Evolutionary conservation across 2,113 vertebrate genomes (phyloP), one percentile per base, ranked within the genome.

Genomic region (Condylura cristata): DNA sequence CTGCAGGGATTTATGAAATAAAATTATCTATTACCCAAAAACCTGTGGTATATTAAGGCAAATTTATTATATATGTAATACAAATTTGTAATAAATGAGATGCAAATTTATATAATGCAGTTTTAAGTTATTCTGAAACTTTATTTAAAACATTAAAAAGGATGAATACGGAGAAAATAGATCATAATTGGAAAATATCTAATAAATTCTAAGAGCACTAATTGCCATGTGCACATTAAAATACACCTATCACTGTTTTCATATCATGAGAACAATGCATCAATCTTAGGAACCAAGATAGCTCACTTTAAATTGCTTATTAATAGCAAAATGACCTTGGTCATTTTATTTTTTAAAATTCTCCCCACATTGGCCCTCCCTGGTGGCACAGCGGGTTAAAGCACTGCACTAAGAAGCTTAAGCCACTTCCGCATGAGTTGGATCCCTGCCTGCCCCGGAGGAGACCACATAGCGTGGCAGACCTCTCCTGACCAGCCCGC

Each of bases 291-390:
- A 63, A 3, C 4, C 16, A 72, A 22, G 24, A 34, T 66, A 46
- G 66, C 56, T 41, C 56, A 37, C 60, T 68, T 91, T 53, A 74
- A 1, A 4, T 70, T 80, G 24, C 12, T 79, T 85, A 71, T 4
- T 87, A 66, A 74, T 65, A 94, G 60, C 2, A 70, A 61, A 3
- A 34, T 70, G 34, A 48, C 5, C 5, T 86, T 61, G 20, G 30
- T 18, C 83, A 78, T 94, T 72, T 91, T 78, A 20, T 75, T 22
- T 56, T 32, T 70, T 79, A 70, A n/a, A n/a, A 63, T 72, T 92
- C 17, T 70, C n/a, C 4, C n/a, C 17, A 61, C 2, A 56, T 22
- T n/a, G n/a, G n/a, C n/a, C n/a, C n/a, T n/a, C n/a, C n/a, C n/a
- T n/a, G n/a, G n/a, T n/a, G n/a, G n/a, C n/a, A n/a, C n/a, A n/a